phyloP scores from a whole-genome alignment of 2,888 invertebrate genomes.

The Bimastos eiseni region DNA sequence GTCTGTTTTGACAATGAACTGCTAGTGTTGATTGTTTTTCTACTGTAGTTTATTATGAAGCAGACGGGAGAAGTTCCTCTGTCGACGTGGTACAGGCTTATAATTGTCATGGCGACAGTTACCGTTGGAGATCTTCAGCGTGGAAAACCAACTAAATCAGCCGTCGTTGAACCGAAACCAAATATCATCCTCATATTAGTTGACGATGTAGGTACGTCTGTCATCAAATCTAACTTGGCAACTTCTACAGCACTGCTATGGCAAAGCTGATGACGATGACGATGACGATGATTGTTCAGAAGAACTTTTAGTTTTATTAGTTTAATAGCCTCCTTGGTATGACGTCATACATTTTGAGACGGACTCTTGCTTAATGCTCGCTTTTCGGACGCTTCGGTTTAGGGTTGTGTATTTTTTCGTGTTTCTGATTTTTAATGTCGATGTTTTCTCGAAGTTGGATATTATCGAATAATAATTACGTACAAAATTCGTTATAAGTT shows the following conservation, averaged over 20 bases:
- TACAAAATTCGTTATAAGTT: too few relatives aligned
- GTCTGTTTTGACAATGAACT: neutral
- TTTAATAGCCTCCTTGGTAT: too few relatives aligned
- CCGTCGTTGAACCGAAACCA: constrained; percentile 5
- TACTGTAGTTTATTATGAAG: neutral
- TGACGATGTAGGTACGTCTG: constrained; percentile 34
- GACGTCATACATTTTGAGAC: too few relatives aligned
- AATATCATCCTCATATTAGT: constrained; percentile 34
- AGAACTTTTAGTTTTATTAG: too few relatives aligned
- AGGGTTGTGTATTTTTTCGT: too few relatives aligned
- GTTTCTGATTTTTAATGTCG: too few relatives aligned
- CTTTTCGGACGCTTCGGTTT: too few relatives aligned
- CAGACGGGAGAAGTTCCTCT: neutral
- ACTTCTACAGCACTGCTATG: neutral
- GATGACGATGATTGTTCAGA: too few relatives aligned
- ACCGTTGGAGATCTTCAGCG: constrained; percentile 13
- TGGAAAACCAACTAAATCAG: neutral
- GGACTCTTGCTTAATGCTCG: too few relatives aligned
- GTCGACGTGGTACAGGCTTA: neutral
- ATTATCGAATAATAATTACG: too few relatives aligned
- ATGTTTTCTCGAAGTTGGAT: too few relatives aligned
- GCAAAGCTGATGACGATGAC: too few relatives aligned
- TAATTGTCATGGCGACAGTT: neutral
- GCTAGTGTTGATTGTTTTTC: neutral
- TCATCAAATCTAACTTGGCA: neutral